Base-by-base conservation (phyloP, 1,140 invertebrate species). In the Rhizoglyphus robini region DNA sequence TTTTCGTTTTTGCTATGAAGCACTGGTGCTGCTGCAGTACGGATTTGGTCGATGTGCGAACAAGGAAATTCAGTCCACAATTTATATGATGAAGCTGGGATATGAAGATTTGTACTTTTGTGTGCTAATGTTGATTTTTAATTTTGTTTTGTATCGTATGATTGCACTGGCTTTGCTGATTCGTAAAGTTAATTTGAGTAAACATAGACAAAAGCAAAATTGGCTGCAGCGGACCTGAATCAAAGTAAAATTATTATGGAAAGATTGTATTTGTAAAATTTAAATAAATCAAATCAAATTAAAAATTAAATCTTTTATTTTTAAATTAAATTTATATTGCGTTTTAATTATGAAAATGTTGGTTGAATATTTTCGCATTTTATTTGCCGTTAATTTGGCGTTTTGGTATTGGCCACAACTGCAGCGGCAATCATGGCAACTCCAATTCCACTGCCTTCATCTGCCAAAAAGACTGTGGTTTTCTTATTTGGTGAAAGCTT, bases 391-490 rank as follows among this genome's bases (percentile, higher is more conserved):
- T n/a, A n/a, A n/a, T n/a, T n/a, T n/a, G n/a, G n/a, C n/a, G n/a
- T n/a, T n/a, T n/a, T n/a, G n/a, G n/a, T n/a, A n/a, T n/a, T n/a
- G n/a, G n/a, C n/a, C n/a, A n/a, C n/a, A n/a, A 84, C 84, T 47
- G 88, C 84, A 31, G 86, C 84, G 29, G 86, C 84, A 1, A 85
- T 81, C 2, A 88, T 73, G 4, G 83, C 86, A 29, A 85, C 85
- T 41, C 86, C 86, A 73, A 87, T 86, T 23, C 86, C 87, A 74
- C 84, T 86, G n/a, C 86, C 86, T 73, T 88, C 86, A 74, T 87
- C 83, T 2, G 83, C 85, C 49, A 85, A 76, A 73, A 84, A 80
- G 71, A 86, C 87, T 84, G 86, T 47, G 2, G 15, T 38, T 48
- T 51, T 20, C 27, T 38, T 73, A 25, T 77, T 75, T n/a, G 51